phyloP scores from a whole-genome alignment of 2,888 invertebrate genomes.

The Hyles lineata region DNA sequence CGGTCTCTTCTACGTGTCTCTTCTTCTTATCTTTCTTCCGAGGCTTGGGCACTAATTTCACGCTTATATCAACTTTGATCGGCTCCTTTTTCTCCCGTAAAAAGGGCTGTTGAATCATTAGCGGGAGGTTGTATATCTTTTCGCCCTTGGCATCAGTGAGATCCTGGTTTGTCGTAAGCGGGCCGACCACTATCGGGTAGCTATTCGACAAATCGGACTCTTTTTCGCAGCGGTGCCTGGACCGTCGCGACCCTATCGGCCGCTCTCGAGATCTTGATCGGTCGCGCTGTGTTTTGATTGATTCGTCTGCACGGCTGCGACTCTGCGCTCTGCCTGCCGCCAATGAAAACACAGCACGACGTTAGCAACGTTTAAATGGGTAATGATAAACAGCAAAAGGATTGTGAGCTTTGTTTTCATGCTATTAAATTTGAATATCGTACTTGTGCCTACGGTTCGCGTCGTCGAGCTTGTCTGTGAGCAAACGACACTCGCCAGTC shows the following conservation, averaged over 20 bases:
- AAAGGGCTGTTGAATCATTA: slow-evolving; percentile 85
- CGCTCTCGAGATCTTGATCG: slow-evolving; percentile 73
- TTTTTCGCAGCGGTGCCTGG: slow-evolving; percentile 81
- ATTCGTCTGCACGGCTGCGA: slow-evolving; percentile 83
- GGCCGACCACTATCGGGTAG: slow-evolving; percentile 76
- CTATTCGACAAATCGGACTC: slow-evolving; percentile 86
- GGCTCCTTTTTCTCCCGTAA: slow-evolving; percentile 88
- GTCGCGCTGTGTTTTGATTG: slow-evolving; percentile 85
- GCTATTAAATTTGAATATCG: slow-evolving; percentile 78
- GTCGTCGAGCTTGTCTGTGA: slow-evolving; percentile 95
- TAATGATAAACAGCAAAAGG: slow-evolving; percentile 64
- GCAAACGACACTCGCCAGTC: slow-evolving; percentile 94
- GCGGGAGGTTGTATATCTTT: slow-evolving; percentile 77
- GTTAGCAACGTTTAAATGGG: slow-evolving; percentile 76
- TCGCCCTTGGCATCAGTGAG: slow-evolving; percentile 74
- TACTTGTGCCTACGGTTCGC: slow-evolving; percentile 95
- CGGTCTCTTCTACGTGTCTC: slow-evolving; percentile 64
- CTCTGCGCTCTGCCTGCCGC: slow-evolving; percentile 84
- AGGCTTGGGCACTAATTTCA: slow-evolving; percentile 88
- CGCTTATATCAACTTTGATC: slow-evolving; percentile 91
- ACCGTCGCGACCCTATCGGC: slow-evolving; percentile 65
- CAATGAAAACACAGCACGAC: slow-evolving; percentile 86
- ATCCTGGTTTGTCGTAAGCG: slow-evolving; percentile 82
- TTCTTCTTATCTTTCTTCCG: slow-evolving; percentile 76
- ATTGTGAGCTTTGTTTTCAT: slow-evolving; percentile 50